Base-by-base conservation (phyloP, 2,888 invertebrate species). In the Steromphala cineraria region DNA sequence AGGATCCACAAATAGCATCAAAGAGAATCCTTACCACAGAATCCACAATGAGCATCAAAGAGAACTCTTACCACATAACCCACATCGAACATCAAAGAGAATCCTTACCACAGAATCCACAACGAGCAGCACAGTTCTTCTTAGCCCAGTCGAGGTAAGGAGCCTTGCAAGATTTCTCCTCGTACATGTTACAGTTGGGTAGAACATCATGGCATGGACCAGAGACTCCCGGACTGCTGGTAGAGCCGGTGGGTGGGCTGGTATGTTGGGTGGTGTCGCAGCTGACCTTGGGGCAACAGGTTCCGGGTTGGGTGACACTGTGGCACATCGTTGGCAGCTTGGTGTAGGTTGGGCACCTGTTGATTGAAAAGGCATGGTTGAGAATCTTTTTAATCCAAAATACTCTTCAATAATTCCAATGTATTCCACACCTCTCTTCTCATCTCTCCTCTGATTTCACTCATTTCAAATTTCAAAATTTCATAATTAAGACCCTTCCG, bases 101-200 rank as follows among this genome's bases (percentile, higher is more conserved):
- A 15, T 28, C 53, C 77, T 46, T 79, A 83, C 83, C 79, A 79
- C 86, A 85, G 52, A 80, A 78, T 19, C 83, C 83, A 77, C 89
- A 89, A 82, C 81, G 88, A 17, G 67, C 80, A 21, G 84, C 56
- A 36, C 89, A 89, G 82, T 89, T 88, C 75, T 83, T 82, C 75
- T 82, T 83, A 1, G 88, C 87, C 88, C 88, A 89, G 78, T 86
- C 84, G 0, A 83, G 67, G 79, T 87, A 87, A 0, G 87, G 87
- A 8, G 85, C 85, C 28, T 74, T 67, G 46, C 89, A 89, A 0
- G 87, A 83, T 0, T 74, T 46, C 53, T 84, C 82, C 0, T 84
- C 83, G 78, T 86, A 89, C 53, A 87, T 85, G 1, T 82, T 83
- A 67, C 89, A 89, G 81, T 88, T 87, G 17, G 80, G 80, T 10